A percentile compares a stretch with the other conserved stretches of the same genome.
Conservation (phyloP, 2,113 vertebrate species). For the Archilochus colubris region DNA sequence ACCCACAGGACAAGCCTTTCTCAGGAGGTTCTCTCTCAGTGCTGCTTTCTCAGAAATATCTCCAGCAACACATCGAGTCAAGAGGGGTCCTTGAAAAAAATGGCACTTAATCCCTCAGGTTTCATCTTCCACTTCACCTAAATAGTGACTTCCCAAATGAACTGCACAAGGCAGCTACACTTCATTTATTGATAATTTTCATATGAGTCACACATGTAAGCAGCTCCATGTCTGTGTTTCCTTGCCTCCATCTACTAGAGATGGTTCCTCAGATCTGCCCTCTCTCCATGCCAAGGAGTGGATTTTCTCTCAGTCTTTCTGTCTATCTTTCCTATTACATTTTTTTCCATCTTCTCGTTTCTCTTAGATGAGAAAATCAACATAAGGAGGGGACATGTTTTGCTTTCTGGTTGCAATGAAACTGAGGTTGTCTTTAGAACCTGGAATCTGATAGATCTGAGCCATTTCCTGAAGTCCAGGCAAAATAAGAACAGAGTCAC, state of each 20-base stretch:
- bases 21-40: background rate
- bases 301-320: background rate
- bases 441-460: background rate
- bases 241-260: background rate
- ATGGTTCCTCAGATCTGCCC: background rate
- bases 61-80: background rate
- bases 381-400: background rate
- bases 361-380: background rate
- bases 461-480: background rate
- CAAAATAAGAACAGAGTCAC: background rate
- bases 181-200: background rate
- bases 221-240: constrained; percentile 3
- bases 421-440: background rate
- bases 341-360: background rate
- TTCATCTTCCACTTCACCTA: background rate
- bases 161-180: background rate
- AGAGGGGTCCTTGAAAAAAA: background rate
- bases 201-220: background rate
- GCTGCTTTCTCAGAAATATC: background rate
- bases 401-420: background rate
- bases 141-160: background rate
- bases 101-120: background rate
- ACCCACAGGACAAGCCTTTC: background rate
- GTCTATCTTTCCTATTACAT: background rate
- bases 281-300: background rate